A percentile compares a stretch with the other conserved stretches of the same genome.
Evolutionary conservation across 1,140 invertebrate species (phyloP).

Genomic region (Eubasilissa regina): DNA sequence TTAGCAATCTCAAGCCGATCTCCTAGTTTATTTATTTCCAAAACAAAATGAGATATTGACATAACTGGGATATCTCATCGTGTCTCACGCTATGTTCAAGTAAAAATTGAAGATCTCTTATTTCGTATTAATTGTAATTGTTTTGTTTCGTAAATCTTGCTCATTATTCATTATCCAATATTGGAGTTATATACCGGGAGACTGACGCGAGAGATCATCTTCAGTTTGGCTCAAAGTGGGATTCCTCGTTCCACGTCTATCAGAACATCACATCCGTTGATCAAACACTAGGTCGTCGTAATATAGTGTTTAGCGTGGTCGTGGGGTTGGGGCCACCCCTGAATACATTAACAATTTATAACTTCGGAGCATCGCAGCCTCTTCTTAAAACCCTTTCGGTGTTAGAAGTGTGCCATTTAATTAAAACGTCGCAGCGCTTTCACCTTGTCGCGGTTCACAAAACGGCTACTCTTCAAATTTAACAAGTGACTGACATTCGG

Average conservation of each 20-base stretch:
- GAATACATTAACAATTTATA: constrained; percentile 49
- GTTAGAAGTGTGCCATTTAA: constrained; percentile 42
- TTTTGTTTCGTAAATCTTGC: neutral
- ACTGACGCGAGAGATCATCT: constrained; percentile 7
- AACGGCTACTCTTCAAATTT: constrained; percentile 32
- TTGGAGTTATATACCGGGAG: neutral
- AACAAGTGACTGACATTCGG: constrained; percentile 31
- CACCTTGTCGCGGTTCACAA: constrained; percentile 23
- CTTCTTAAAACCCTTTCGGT: constrained; percentile 50
- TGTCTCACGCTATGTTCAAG: too few species aligned
- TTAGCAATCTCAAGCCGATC: too few species aligned
- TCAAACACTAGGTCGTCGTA: constrained; percentile 23
- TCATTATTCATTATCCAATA: constrained; percentile 21
- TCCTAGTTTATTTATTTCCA: too few species aligned
- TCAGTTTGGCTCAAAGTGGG: neutral
- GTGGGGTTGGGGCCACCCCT: neutral
- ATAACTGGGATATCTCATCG: too few species aligned
- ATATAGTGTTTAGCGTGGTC: constrained; percentile 5
- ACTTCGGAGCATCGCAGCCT: constrained; percentile 35
- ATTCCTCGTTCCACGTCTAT: constrained; percentile 18
- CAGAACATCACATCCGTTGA: constrained; percentile 36
- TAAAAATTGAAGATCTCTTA: too few species aligned
- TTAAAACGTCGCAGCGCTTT: constrained; percentile 44
- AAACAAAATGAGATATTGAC: too few species aligned
- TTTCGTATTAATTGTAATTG: neutral